Evolutionary conservation across 2,797 vertebrate species (phyloP).

Genomic region (Echeneis naucrates): DNA sequence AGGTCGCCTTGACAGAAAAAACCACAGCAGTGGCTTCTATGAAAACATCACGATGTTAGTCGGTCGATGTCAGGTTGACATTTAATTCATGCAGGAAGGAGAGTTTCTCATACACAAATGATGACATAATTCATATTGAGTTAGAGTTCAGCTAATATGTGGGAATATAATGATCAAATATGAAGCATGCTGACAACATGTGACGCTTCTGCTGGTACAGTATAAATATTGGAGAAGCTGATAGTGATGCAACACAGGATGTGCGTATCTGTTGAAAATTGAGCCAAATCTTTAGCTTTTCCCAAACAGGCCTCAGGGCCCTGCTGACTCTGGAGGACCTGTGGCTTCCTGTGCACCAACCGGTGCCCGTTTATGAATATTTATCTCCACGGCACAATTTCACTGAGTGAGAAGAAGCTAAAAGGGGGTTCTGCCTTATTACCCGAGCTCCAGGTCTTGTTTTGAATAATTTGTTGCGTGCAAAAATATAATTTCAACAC

Average conservation of each 20-base stretch:
- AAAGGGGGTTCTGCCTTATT: background rate
- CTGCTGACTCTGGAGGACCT: background rate
- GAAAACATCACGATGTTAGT: no score
- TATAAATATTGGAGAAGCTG: background rate
- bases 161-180: background rate
- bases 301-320: slow-evolving; percentile 3
- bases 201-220: background rate
- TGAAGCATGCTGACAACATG: background rate
- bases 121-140: background rate
- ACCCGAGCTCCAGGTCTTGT: slow-evolving; percentile 1
- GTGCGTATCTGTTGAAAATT: background rate
- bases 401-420: background rate
- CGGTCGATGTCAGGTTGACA: no score
- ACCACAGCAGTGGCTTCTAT: no score
- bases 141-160: no score
- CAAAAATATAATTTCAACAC: background rate
- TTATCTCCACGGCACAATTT: background rate
- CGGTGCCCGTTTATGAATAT: slow-evolving; percentile 14
- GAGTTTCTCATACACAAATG: no score
- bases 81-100: no score
- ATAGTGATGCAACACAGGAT: background rate
- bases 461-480: background rate
- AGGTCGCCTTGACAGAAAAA: no score
- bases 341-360: background rate
- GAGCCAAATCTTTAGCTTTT: background rate